Evolutionary conservation across 2,797 vertebrate genomes (phyloP).

Genomic region (Poeciliopsis paucimaculata): DNA sequence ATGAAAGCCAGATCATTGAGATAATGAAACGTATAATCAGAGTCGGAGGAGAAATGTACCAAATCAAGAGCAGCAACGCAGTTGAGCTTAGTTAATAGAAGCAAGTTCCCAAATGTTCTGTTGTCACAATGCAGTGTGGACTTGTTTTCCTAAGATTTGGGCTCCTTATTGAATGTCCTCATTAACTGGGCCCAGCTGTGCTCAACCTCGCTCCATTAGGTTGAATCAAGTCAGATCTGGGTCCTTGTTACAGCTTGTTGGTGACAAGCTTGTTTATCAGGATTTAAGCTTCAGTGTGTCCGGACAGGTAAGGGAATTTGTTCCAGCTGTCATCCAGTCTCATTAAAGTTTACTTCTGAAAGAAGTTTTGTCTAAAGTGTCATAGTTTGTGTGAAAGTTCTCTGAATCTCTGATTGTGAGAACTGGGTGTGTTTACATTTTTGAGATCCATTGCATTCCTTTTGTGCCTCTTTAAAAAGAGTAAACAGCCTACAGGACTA

Average conservation of each 20-base stretch:
- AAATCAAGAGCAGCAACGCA: background rate
- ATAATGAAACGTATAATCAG: background rate
- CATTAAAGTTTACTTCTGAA: background rate
- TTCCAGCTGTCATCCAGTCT: constrained; percentile 8
- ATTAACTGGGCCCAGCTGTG: constrained; percentile 58
- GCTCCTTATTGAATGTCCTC: constrained; percentile 27
- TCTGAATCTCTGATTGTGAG: background rate
- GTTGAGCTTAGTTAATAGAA: background rate
- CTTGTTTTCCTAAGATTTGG: background rate
- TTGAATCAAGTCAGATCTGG: constrained; percentile 50
- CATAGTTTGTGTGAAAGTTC: background rate
- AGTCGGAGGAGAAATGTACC: background rate
- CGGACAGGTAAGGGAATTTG: constrained; percentile 43
- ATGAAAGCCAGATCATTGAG: too few species aligned
- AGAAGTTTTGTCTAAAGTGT: background rate
- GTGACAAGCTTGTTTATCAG: constrained; percentile 13
- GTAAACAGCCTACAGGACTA: background rate
- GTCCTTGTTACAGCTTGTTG: constrained; percentile 16
- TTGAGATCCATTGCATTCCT: background rate
- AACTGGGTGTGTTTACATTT: background rate
- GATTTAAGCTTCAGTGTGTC: constrained; percentile 36
- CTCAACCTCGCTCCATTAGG: constrained; percentile 27
- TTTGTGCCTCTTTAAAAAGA: background rate
- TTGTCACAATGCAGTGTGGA: background rate
- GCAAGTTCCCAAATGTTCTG: background rate